These are phyloP conservation scores for Pseudotriccus pelzelni DNA, from an alignment of 2,797 vertebrate species.

Conservation along the genomic window DNA sequence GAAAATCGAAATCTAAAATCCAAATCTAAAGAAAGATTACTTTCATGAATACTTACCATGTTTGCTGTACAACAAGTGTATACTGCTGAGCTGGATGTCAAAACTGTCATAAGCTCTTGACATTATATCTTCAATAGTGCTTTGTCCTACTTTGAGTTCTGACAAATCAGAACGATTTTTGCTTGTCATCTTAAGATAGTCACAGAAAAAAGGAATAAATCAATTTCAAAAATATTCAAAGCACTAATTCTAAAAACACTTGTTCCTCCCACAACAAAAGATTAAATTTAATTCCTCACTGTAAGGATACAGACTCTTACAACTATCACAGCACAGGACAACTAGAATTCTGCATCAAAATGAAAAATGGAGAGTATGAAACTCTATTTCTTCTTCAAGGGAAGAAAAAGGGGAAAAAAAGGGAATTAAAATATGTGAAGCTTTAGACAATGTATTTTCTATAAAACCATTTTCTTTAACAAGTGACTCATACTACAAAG, in stretches of 20 bases:
- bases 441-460: not conserved
- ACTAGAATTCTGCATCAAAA: not conserved
- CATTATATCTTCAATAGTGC: slow-evolving; percentile 93
- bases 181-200: slow-evolving; percentile 85
- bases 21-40: not conserved
- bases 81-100: slow-evolving; percentile 90
- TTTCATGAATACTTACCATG: slow-evolving; percentile 75
- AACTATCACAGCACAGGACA: not conserved
- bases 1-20: not conserved
- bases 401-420: not conserved
- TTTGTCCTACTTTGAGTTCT: slow-evolving; percentile 79
- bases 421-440: not conserved
- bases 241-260: not conserved
- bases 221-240: slow-evolving; percentile 1
- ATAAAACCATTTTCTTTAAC: not conserved
- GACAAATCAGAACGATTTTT: slow-evolving; percentile 84
- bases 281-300: not conserved
- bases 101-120: slow-evolving; percentile 94
- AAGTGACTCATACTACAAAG: not conserved
- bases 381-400: not conserved
- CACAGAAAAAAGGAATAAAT: not conserved
- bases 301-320: not conserved
- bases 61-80: slow-evolving; percentile 93
- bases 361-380: not conserved
- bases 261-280: not conserved